These are phyloP conservation scores for Xylocopa sonorina DNA, from an alignment of 1,140 invertebrate genomes.

Conservation along the genomic window DNA sequence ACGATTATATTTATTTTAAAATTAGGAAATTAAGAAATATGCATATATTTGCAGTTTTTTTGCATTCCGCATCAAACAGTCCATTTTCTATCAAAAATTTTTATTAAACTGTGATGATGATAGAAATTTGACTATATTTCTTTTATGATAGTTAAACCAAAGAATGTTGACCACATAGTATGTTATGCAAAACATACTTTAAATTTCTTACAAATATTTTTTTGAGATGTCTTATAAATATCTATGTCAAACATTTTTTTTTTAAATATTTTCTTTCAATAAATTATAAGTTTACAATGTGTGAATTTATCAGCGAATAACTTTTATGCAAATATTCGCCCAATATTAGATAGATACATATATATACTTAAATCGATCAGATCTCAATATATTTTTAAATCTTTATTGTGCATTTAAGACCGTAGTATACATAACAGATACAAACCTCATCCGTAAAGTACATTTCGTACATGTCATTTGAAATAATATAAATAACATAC, in stretches of 20 bases:
- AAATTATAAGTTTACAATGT: slow-evolving; percentile 15
- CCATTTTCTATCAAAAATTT: slow-evolving; percentile 40
- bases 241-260: slow-evolving; percentile 25
- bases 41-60: slow-evolving; percentile 41
- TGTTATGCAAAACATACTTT: slow-evolving; percentile 41
- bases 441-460: slow-evolving; percentile 44
- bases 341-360: slow-evolving; percentile 20
- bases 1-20: slow-evolving; percentile 55
- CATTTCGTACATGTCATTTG: slow-evolving; percentile 24
- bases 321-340: slow-evolving; percentile 29
- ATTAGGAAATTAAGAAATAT: slow-evolving; percentile 44
- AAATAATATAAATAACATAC: not conserved
- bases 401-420: slow-evolving; percentile 61
- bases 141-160: slow-evolving; percentile 53
- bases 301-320: slow-evolving; percentile 4
- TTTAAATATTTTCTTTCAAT: slow-evolving; percentile 25
- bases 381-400: slow-evolving; percentile 63
- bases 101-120: slow-evolving; percentile 51
- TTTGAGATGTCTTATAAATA: slow-evolving; percentile 1
- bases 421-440: slow-evolving; percentile 28
- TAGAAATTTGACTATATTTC: slow-evolving; percentile 51
- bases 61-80: slow-evolving; percentile 61
- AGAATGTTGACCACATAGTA: slow-evolving; percentile 40
- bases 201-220: slow-evolving; percentile 25
- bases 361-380: slow-evolving; percentile 47